Conservation (phyloP, 2,113 vertebrate species). For the Centropus unirufus region DNA sequence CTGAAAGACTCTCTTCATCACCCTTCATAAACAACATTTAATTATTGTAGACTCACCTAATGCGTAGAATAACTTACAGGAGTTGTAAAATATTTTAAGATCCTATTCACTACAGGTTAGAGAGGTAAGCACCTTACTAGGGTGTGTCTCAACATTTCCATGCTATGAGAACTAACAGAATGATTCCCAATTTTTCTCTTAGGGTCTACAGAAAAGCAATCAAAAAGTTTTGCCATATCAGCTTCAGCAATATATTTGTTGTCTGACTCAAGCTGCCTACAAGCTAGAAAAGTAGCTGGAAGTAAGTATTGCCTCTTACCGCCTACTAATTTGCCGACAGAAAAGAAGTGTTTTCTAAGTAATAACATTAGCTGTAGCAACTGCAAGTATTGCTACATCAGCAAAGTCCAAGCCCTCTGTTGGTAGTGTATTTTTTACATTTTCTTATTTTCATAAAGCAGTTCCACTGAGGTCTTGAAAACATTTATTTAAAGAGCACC, state of each 20-base stretch:
- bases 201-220: not conserved
- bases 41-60: not conserved
- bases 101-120: not conserved
- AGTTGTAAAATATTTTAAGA: not conserved
- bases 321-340: not conserved
- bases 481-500: not conserved
- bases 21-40: not conserved
- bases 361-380: not conserved
- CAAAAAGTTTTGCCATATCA: not conserved
- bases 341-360: not conserved
- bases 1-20: not conserved
- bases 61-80: slow-evolving; percentile 1
- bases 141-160: not conserved
- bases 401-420: not conserved
- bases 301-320: not conserved
- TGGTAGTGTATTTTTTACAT: not conserved
- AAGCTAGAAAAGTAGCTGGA: not conserved
- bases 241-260: not conserved
- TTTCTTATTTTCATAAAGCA: not conserved
- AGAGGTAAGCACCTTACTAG: not conserved
- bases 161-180: not conserved
- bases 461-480: not conserved
- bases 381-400: not conserved
- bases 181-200: not conserved
- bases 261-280: not conserved